Evolutionary conservation across 2,113 vertebrate genomes (phyloP), one percentile per base, ranked within the genome.

Genomic region (Pterocles gutturalis): DNA sequence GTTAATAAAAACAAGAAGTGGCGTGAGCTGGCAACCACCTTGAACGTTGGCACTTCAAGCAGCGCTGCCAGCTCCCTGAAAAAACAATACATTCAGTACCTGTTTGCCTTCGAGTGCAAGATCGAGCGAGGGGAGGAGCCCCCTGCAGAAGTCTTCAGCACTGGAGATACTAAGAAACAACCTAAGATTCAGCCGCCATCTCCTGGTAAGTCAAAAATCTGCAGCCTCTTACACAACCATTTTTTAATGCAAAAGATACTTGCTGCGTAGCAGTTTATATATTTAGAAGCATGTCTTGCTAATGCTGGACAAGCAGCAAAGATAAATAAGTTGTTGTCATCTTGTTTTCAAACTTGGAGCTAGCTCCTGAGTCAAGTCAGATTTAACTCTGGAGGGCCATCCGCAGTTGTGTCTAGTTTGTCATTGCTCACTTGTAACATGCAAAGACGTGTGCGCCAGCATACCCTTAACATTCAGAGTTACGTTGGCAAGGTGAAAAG

Each of bases 1-100:
- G 99, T 99, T 87, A 99, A 99, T 98, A 99, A 99, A 98, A 99
- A 99, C 98, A 99, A 99, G 98, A 99, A 99, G 97, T 99, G 99
- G 99, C 99, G 99, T 22, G 99, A 99, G 97, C 98, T 99, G 97
- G 98, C 99, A 84, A 98, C 98, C 93, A 98, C 94, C 83, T 98
- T 99, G 65, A 99, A 98, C 20, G 99, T 99, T 49, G 99, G 99
- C 54, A 99, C 99, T 6, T 99, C 99, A 4, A 99, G 99, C 98
- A 99, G 99, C 10, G 99, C 99, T 0, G 99, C 99, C 73, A 99
- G 99, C 98, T 99, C 99, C 21, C 98, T 99, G 95, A 99, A 99
- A 97, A 99, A 99, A 98, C 99, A 99, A 97, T 99, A 99, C 96
- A 99, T 99, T 96, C 99, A 99, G 98, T 99, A 99, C 98, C 99